Evolutionary conservation across 2,797 vertebrate species (phyloP), one percentile per base, ranked within the genome.

Genomic region (Aphelocoma californica): DNA sequence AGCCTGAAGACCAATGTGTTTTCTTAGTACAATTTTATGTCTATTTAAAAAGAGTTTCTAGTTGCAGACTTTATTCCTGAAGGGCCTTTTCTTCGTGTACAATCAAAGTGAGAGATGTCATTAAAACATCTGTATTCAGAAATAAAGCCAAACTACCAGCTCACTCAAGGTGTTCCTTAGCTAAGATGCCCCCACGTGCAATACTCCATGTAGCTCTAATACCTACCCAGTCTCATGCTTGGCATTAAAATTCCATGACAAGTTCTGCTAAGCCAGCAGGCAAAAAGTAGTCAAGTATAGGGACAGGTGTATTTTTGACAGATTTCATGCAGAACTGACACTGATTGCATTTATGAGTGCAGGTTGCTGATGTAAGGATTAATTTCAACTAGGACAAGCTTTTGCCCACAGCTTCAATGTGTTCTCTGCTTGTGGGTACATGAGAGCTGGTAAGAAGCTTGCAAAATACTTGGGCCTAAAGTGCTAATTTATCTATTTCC

Each of bases 381-480:
- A 7, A 54, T 71, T 75, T 75, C 64, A 60, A 34, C 31, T 36
- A 14, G 28, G 79, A 17, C 1, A 11, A 25, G 34, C 5, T 2
- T 69, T 29, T 58, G 14, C 3, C 1, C 45, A 8, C 0, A 1
- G 38, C 23, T 83, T 77, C 36, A 4, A 4, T 3, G 1, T 25
- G 8, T 32, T 42, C 18, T 83, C 73, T 29, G 26, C 64, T 71
- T 64, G 18, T 23, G 56, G 12, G 11, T 34, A 32, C 7, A 1
- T 42, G 38, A 66, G 17, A 54, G 26, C 31, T 32, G 50, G 17
- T 71, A 74, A 50, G 18, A 40, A 16, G 7, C 29, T 88, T 71
- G n/a, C 34, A 45, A 36, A 86, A 64, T 18, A 23, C 21, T 57
- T 28, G 36, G 2, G 21, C 5, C 4, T 31, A 5, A 69, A 36